Base-by-base conservation (phyloP, 2,797 vertebrate species). In the Todus mexicanus region DNA sequence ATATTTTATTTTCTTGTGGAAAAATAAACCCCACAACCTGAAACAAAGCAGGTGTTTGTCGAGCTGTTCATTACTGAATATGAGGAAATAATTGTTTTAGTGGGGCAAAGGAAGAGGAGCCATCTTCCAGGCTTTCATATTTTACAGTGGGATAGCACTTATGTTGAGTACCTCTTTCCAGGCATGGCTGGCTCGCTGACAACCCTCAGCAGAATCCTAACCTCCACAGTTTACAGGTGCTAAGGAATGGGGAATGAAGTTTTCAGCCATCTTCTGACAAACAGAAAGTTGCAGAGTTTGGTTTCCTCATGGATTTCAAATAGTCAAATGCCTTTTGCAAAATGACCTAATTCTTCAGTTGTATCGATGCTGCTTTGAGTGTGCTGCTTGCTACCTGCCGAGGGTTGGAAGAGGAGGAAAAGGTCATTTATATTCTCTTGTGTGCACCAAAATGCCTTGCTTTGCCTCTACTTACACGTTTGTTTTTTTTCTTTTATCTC, bases 141-240 rank as follows among this genome's bases (percentile, higher is more conserved):
- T n/a, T n/a, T 35, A 16, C 6, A n/a, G 11, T 12, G 37, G 40
- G 25, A 27, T 40, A 45, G 9, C 6, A 26, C n/a, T 79, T 47
- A 26, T 13, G 9, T 5, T 16, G 26, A 33, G 6, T 61, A 15
- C 37, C 29, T 60, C 45, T 37, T 2, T 0, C 26, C n/a, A 21
- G 31, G 11, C 25, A 22, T 0, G 3, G 27, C 6, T 79, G 43
- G 10, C 10, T 89, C 1, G 0, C 15, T 48, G 38, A 35, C 14
- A 53, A 35, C 11, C 43, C 10, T 50, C 18, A 3, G 13, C 26
- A 70, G 35, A 10, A 57, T 33, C 29, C 25, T 43, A 23, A 27
- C 8, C 9, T 42, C 26, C 27, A 10, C 10, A 20, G 38, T 20
- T 12, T 42, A 26, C 29, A 56, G 22, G 11, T 47, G 12, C 20